Percentiles rank a stretch among this genome's conserved stretches.
phyloP scores from a whole-genome alignment of 1,140 invertebrate genomes.

The Orius insidiosus region DNA sequence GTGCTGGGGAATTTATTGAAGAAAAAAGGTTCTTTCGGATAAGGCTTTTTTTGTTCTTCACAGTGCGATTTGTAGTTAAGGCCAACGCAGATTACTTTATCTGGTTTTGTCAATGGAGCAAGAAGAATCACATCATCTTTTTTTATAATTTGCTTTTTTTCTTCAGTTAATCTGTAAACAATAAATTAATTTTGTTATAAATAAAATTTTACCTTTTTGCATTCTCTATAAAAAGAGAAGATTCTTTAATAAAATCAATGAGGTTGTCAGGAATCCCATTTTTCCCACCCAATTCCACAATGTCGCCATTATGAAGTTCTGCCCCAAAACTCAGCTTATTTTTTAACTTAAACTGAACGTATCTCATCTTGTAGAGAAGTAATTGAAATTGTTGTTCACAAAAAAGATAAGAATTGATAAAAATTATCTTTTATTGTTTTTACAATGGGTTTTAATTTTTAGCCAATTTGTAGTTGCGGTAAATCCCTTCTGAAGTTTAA shows the following conservation, averaged over 20 bases:
- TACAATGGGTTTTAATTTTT: no score
- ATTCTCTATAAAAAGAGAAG: conserved; percentile 25
- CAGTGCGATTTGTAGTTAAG: conserved; percentile 66
- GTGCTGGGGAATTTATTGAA: conserved; percentile 64
- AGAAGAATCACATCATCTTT: conserved; percentile 36
- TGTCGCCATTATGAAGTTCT: not conserved
- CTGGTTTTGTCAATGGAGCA: conserved; percentile 48
- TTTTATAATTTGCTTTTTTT: conserved; percentile 32
- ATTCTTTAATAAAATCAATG: conserved; percentile 24
- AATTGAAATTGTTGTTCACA: no score
- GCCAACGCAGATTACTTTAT: conserved; percentile 62
- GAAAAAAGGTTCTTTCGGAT: conserved; percentile 53
- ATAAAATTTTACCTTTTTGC: conserved; percentile 24
- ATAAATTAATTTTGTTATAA: conserved; percentile 25
- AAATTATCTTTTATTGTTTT: no score
- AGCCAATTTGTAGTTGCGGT: no score
- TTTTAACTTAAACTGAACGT: no score
- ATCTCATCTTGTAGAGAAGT: no score
- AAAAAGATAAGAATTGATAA: no score
- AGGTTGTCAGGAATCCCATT: conserved; percentile 1
- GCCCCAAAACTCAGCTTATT: no score
- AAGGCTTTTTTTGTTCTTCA: conserved; percentile 50
- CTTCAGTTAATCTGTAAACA: conserved; percentile 32
- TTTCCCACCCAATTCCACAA: conserved; percentile 4
- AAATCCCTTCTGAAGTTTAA: no score